phyloP scores from a whole-genome alignment of 1,140 invertebrate genomes.

The Tetramorium alpestre region DNA sequence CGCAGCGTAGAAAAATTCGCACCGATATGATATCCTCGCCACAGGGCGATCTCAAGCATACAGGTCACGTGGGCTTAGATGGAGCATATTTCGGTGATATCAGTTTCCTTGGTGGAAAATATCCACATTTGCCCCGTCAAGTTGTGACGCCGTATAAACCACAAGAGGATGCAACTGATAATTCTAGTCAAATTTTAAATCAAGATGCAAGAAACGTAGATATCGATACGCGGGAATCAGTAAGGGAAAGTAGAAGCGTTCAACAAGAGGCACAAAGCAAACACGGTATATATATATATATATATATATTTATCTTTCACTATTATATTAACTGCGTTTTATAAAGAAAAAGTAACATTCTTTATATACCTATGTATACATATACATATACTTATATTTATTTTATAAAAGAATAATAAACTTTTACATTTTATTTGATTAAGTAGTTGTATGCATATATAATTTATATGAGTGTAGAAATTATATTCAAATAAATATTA shows the following conservation, averaged over 20 bases:
- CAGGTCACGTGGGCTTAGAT: constrained; percentile 97
- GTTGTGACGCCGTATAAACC: constrained; percentile 95
- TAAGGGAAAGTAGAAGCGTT: constrained; percentile 75
- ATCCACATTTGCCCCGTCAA: constrained; percentile 93
- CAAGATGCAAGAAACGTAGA: constrained; percentile 84
- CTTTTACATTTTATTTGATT: background rate
- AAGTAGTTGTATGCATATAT: background rate
- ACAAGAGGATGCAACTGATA: constrained; percentile 89
- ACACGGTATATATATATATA: constrained; percentile 71
- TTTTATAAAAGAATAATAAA: background rate
- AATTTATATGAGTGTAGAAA: no score
- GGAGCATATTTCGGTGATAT: constrained; percentile 98
- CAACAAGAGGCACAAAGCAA: constrained; percentile 80
- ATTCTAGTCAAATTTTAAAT: constrained; percentile 83
- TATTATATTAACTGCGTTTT: background rate
- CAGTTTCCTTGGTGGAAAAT: constrained; percentile 92
- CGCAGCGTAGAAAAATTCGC: constrained; percentile 89
- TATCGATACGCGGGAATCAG: constrained; percentile 82
- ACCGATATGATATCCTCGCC: constrained; percentile 98
- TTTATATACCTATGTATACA: background rate
- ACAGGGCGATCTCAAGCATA: constrained; percentile 98
- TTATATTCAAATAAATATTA: no score
- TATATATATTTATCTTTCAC: constrained; percentile 46
- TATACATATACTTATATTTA: background rate
- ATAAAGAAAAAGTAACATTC: background rate